Evolutionary conservation across 2,888 invertebrate species (phyloP), one percentile per base, ranked within the genome.

Genomic region (Watsonalla cultraria): DNA sequence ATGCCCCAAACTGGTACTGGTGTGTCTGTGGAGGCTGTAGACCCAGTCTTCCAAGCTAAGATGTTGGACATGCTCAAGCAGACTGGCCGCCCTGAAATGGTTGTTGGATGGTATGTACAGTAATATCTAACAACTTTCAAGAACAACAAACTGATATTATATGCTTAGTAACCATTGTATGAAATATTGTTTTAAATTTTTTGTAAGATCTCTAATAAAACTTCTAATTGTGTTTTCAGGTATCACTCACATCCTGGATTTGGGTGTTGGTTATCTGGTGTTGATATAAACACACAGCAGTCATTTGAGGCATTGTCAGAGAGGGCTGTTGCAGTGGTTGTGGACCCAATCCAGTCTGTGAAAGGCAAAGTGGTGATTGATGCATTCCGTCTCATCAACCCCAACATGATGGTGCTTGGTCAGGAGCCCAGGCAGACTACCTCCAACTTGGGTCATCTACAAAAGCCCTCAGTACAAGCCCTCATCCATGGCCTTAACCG

Each of bases 311-410:
- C 99, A 0, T 92, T 99, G 6, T 98, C 98, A 35, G 99, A 99
- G 80, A 92, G 99, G 75, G 99, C 99, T 34, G 99, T 99, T 0
- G 99, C 99, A 59, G 99, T 99, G 46, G 99, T 99, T 2, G 99
- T 99, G 35, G 99, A 99, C 90, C 99, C 99, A 9, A 99, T 99
- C 76, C 99, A 99, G 80, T 98, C 98, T 54, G 99, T 99, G 5
- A 99, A 99, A 91, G 99, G 99, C 71, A 96, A 99, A 93, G 98
- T 99, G 48, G 99, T 99, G n/a, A 99, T 99, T 74, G 99, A 99
- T 92, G 99, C 99, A 60, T 99, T 99, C 92, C 95, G 99, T 70
- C 93, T 99, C 64, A 99, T 99, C 76, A 99, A 99, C 90, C 99
- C 99, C 9, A 99, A 99, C 81, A 98, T 98, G 96, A 96, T 99